Conservation (phyloP, 2,888 invertebrate species). For the Pseudococcus longispinus region DNA sequence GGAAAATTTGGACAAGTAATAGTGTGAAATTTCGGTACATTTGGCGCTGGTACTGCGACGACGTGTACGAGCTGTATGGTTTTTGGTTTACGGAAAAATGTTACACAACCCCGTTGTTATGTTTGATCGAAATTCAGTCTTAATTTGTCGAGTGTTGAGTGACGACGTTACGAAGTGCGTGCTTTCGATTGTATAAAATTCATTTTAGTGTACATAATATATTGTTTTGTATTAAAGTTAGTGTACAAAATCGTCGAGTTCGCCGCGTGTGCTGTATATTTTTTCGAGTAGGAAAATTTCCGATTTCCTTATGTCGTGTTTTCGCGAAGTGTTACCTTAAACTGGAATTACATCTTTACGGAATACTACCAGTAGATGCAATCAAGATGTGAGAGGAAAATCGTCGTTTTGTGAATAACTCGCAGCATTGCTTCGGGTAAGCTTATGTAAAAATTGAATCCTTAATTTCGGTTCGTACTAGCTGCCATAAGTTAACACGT, state of each 20-base stretch:
- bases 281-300: not conserved
- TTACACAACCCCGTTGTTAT: slow-evolving; percentile 39
- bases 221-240: not conserved
- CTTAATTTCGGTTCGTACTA: not conserved
- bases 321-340: not conserved
- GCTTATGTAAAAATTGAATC: not conserved
- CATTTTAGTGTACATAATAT: not conserved
- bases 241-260: not conserved
- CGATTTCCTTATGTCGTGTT: not conserved
- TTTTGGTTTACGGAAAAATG: slow-evolving; percentile 30
- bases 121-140: slow-evolving; percentile 48
- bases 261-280: not conserved
- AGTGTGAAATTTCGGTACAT: not conserved
- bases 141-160: not conserved
- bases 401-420: not conserved
- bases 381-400: not conserved
- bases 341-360: not conserved
- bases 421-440: slow-evolving; percentile 23
- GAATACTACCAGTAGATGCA: not conserved
- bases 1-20: not conserved
- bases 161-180: slow-evolving; percentile 10
- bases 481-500: not conserved
- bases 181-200: not conserved
- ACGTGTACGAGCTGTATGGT: not conserved
- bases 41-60: not conserved